Conservation (phyloP, 35 echinoderm and acorn worm genomes). For the Lytechinus pictus region DNA sequence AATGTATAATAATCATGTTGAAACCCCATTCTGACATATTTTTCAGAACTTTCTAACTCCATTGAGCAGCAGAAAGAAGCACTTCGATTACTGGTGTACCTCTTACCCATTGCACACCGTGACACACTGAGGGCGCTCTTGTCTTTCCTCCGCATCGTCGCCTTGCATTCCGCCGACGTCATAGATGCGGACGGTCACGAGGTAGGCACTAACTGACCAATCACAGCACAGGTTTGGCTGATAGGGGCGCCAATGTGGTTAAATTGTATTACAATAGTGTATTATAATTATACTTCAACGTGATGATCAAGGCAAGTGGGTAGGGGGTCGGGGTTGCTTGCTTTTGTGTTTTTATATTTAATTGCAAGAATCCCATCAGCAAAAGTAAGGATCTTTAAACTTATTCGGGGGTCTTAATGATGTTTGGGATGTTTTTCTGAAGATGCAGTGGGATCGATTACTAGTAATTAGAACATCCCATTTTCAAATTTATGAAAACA, state of each 20-base stretch:
- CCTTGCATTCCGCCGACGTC: conserved; percentile 65
- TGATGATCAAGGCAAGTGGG: background rate
- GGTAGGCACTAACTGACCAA: conserved; percentile 53
- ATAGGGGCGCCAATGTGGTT: background rate
- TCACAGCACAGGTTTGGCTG: background rate
- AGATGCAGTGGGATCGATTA: background rate
- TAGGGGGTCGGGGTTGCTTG: background rate
- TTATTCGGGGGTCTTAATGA: background rate
- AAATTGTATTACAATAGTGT: background rate
- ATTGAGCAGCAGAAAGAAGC: conserved; percentile 60
- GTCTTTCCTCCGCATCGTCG: conserved; percentile 71
- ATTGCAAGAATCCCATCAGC: background rate
- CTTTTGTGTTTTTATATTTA: background rate
- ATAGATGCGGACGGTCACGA: conserved; percentile 76
- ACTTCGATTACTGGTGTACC: conserved; percentile 71
- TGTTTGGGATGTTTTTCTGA: background rate
- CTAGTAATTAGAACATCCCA: background rate
- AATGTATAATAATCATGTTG: no score
- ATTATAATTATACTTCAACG: background rate
- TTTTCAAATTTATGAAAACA: background rate
- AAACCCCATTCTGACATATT: background rate
- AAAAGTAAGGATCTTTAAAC: background rate
- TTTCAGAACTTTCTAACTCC: conserved; percentile 55
- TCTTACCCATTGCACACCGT: conserved; percentile 76
- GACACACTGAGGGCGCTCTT: conserved; percentile 82